Base-by-base conservation (phyloP, 1,140 invertebrate species). In the Chironomus striatipennis region DNA sequence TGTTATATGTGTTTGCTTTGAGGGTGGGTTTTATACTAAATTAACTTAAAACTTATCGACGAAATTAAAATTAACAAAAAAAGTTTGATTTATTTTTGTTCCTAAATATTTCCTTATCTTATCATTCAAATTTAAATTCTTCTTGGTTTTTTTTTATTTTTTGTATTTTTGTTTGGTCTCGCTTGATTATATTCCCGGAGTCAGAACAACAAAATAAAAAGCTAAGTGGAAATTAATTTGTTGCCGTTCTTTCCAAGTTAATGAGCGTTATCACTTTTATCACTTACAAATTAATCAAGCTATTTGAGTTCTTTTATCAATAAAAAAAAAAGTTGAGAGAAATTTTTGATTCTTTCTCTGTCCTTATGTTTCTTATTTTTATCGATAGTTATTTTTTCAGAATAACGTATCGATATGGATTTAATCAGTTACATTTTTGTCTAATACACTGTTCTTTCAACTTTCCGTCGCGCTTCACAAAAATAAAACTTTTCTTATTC, bases 371-470 rank as follows among this genome's bases (percentile, higher is more conserved):
- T 47, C 15, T 57, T 57, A 15, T 57, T 47, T 47, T 1, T 57
- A n/a, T 57, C 47, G 47, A 57, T 57, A 57, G 47, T 57, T 57
- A 57, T 57, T 57, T 57, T 12, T 57, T 57, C 47, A 57, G n/a
- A 57, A 57, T 57, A 57, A 57, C 47, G 12, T 57, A 57, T 57
- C 47, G 47, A 57, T 57, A 12, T n/a, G n/a, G n/a, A 57, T n/a
- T 57, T 12, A 57, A 57, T 57, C n/a, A 57, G 47, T 57, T 57
- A 57, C 47, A 57, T 57, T 57, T 57, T 57, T 15, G 24, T 57
- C 8, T n/a, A 57, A 57, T 57, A 34, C 47, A 57, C 47, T 57
- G 12, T 12, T 34, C 1, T 34, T 34, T 34, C 24, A 34, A 34
- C 24, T 34, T 34, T 34, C 24, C 24, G 24, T 34, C 24, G 24